Evolutionary conservation across 2,797 vertebrate species (phyloP).

Genomic region (Hippocampus kuda): DNA sequence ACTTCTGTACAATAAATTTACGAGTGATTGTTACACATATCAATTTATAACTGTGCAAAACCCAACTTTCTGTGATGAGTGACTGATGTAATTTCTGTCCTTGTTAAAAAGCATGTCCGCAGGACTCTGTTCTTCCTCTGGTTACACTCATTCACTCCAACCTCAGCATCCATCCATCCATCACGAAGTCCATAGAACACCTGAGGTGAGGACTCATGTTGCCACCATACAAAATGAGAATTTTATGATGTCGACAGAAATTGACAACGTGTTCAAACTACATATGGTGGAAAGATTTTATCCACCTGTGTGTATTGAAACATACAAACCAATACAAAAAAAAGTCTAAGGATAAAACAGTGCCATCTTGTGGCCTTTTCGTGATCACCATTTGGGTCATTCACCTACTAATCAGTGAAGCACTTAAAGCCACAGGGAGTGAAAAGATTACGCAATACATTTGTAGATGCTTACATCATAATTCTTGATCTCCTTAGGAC

Average conservation of each 20-base stretch:
- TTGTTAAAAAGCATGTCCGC: constrained; percentile 51
- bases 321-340: constrained; percentile 23
- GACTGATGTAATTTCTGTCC: constrained; percentile 51
- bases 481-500: constrained; percentile 28
- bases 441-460: constrained; percentile 8
- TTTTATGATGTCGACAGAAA: constrained; percentile 31
- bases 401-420: constrained; percentile 16
- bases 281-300: constrained; percentile 31
- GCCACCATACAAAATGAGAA: constrained; percentile 37
- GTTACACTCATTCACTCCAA: constrained; percentile 56
- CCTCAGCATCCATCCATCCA: constrained; percentile 40
- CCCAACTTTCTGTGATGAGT: constrained; percentile 47
- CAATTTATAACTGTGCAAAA: constrained; percentile 47
- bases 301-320: constrained; percentile 27
- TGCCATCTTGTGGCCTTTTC: constrained; percentile 46
- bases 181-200: constrained; percentile 53
- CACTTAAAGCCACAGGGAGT: constrained; percentile 16
- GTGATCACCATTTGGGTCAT: constrained; percentile 28
- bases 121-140: constrained; percentile 49
- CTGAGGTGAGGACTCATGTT: constrained; percentile 50
- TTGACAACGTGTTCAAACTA: constrained; percentile 26
- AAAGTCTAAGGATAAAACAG: constrained; percentile 32
- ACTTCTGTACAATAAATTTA: constrained; percentile 62
- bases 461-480: constrained; percentile 24
- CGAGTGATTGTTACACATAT: constrained; percentile 45